Conservation (phyloP, 2,113 vertebrate genomes). For the Mungos mungo region DNA sequence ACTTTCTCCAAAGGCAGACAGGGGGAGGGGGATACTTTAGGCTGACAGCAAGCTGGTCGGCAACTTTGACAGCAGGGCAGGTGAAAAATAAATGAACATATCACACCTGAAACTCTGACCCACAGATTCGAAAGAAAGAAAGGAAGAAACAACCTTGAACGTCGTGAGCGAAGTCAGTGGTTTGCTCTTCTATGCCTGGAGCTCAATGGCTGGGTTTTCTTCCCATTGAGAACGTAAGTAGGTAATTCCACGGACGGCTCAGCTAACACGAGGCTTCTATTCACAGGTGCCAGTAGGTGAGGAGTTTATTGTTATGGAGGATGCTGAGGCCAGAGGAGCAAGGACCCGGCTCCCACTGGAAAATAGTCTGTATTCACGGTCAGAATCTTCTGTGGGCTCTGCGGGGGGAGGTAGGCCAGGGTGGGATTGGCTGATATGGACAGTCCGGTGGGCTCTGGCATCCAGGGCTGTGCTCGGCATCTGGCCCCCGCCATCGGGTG, state of each 20-base stretch:
- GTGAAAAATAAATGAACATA: neutral
- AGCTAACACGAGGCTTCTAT: neutral
- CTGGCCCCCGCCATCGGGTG: neutral
- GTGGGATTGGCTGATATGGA: no score
- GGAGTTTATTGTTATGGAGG: neutral
- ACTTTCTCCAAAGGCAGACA: neutral
- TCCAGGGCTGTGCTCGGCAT: neutral
- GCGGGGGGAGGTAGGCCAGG: rapidly evolving
- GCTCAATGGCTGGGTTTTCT: neutral
- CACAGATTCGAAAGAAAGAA: neutral
- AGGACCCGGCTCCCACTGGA: neutral
- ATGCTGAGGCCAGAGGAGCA: neutral
- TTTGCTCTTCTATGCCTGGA: rapidly evolving
- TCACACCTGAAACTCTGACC: neutral
- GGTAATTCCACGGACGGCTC: neutral
- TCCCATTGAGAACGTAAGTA: neutral
- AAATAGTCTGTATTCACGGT: neutral
- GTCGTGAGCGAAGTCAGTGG: rapidly evolving
- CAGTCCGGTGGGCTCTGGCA: neutral
- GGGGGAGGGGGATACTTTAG: neutral
- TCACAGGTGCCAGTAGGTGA: neutral
- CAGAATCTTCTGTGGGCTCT: neutral
- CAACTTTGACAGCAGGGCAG: neutral
- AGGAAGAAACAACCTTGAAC: neutral
- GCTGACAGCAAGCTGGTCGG: neutral